Evolutionary conservation across 2,113 vertebrate genomes (phyloP), one percentile per base, ranked within the genome.

Genomic region (Paracanthobrama guichenoti): DNA sequence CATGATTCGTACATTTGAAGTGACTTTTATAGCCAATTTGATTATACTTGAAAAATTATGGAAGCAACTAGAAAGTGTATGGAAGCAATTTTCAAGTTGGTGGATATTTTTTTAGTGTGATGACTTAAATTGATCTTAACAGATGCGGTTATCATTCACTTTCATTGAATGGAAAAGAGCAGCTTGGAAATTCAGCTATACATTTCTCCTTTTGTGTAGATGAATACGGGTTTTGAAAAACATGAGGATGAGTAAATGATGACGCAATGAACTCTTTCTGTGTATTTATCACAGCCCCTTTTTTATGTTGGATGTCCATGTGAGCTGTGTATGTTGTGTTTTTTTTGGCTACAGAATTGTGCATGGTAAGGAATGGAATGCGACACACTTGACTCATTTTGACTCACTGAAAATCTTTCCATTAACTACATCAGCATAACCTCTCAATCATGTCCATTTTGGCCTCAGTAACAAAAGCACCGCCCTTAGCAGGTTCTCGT

Each of bases 391-490:
- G 35, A 69, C 20, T 69, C 4, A 60, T 60, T 59, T 78, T 44
- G 55, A 77, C 14, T 44, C 22, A 16, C 35, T 62, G 53, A 39
- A 42, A 62, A 24, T 62, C 35, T 44, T 42, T 74, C 72, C 53
- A 46, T 46, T 79, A 62, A 24, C 20, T 39, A 26, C 57, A 62
- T 79, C 3, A 46, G 57, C 42, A 64, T 28, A 64, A 64, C 13
- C 39, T 60, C 57, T 28, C 13, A 24, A 57, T n/a, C 75, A 39
- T 60, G 31, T 60, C 39, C 16, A 16, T 79, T 79, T 64, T 79
- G 8, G 42, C 10, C 35, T 59, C 24, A 48, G 59, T 48, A 79
- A 46, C 59, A 66, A 48, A 22, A 48, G 12, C 20, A 59, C 55
- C 3, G 3, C 22, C 31, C 31, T 13, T n/a, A 78, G 55, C 75